phyloP scores from a whole-genome alignment of 2,888 invertebrate species.

The Amphipoea oculea region DNA sequence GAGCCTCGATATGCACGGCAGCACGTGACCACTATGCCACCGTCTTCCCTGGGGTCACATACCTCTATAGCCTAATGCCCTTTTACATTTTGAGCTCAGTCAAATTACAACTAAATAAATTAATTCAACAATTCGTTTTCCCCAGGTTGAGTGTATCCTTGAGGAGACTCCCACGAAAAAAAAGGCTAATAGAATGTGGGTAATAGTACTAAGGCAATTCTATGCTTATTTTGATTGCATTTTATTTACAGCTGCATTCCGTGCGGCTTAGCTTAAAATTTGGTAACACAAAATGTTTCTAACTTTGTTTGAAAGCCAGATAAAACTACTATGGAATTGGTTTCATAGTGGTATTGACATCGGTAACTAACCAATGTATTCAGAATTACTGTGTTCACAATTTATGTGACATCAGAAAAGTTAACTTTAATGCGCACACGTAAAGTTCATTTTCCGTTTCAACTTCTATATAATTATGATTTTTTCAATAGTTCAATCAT shows the following conservation, averaged over 20 bases:
- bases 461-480: background rate
- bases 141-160: slow-evolving; percentile 49
- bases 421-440: background rate
- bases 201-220: slow-evolving; percentile 34
- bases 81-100: background rate
- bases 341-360: background rate
- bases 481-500: background rate
- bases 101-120: background rate
- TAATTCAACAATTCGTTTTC: slow-evolving; percentile 13
- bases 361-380: slow-evolving; percentile 4
- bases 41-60: background rate
- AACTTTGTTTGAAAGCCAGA: slow-evolving; percentile 19
- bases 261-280: slow-evolving; percentile 22
- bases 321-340: background rate
- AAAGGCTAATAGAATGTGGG: slow-evolving; percentile 34
- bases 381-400: background rate
- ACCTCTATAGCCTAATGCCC: background rate
- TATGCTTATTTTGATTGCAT: slow-evolving; percentile 47
- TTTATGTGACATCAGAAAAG: background rate
- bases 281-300: slow-evolving; percentile 41
- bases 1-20: too few species aligned
- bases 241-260: slow-evolving; percentile 19
- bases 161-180: slow-evolving; percentile 48
- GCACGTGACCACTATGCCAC: too few species aligned
- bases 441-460: background rate